Base-by-base conservation (phyloP, 2,888 invertebrate species). In the Ophioninae sp. region DNA sequence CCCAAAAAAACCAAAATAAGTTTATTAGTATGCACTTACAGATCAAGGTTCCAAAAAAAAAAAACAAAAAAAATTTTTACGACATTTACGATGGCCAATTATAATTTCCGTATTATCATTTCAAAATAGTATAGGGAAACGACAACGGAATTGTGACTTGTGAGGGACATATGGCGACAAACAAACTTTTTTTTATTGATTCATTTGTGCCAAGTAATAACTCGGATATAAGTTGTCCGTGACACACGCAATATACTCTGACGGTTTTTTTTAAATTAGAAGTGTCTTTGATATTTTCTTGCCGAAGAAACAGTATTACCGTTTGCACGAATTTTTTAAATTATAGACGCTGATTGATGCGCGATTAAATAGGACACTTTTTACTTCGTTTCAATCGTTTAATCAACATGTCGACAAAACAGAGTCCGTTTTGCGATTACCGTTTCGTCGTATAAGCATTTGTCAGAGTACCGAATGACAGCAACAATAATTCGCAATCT, bases 391-490 rank as follows among this genome's bases (percentile, higher is more conserved):
- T 41, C 41, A 8, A 41, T 2, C 1, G 41, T 10, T 41, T 3
- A 9, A 10, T 41, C 5, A 41, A 41, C 41, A 44, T 44, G 44
- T 5, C 9, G 0, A 44, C 10, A 44, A 44, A 10, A 44, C 30
- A 30, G 30, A 44, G 10, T 10, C 44, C 44, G 2, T 13, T 3
- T 10, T 44, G 44, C 44, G 44, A 78, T 78, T 78, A 71, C 72
- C 80, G 83, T 85, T 80, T 83, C 63, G 65, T 44, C 75, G 77
- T 81, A 85, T 85, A 80, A 80, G 82, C 65, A 74, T 69, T 77
- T 67, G 68, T 69, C 64, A 67, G 61, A 58, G 20, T 63, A 77
- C 73, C 56, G 69, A 77, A 75, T 61, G 41, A 75, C 69, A 22
- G 20, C 22, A 8, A 6, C 61, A 68, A 78, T 83, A 83, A 83